Evolutionary conservation across 2,797 vertebrate species (phyloP).

Genomic region (Dendrocincla fuliginosa): DNA sequence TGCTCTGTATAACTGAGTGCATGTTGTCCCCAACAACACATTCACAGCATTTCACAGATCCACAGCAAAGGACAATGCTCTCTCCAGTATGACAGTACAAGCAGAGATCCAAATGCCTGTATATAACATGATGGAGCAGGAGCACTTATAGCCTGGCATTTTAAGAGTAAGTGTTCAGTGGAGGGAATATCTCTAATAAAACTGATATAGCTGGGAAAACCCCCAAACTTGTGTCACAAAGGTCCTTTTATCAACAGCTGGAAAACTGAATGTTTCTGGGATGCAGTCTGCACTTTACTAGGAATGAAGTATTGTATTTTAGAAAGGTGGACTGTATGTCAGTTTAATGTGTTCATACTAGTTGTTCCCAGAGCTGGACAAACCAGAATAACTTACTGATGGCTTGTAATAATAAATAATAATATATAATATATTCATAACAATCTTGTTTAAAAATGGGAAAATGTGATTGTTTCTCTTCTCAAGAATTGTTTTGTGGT

Average conservation of each 20-base stretch:
- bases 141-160: not conserved
- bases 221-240: not conserved
- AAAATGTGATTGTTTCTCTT: not conserved
- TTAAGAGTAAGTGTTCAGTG: not conserved
- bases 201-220: not conserved
- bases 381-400: not conserved
- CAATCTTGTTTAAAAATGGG: not conserved
- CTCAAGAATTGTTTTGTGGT: not conserved
- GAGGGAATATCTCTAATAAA: not conserved
- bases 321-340: not conserved
- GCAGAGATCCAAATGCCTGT: not conserved
- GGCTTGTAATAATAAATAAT: not conserved
- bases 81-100: not conserved
- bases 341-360: not conserved
- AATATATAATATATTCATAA: not conserved
- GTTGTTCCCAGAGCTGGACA: not conserved
- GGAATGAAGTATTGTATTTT: too few species aligned
- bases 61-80: not conserved
- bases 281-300: not conserved
- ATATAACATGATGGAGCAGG: not conserved
- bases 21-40: not conserved
- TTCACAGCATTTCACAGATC: not conserved
- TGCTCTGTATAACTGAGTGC: not conserved
- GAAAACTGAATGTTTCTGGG: not conserved
- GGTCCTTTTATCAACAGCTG: not conserved